phyloP scores from a whole-genome alignment of 2,797 vertebrate species.

The Cygnus olor region DNA sequence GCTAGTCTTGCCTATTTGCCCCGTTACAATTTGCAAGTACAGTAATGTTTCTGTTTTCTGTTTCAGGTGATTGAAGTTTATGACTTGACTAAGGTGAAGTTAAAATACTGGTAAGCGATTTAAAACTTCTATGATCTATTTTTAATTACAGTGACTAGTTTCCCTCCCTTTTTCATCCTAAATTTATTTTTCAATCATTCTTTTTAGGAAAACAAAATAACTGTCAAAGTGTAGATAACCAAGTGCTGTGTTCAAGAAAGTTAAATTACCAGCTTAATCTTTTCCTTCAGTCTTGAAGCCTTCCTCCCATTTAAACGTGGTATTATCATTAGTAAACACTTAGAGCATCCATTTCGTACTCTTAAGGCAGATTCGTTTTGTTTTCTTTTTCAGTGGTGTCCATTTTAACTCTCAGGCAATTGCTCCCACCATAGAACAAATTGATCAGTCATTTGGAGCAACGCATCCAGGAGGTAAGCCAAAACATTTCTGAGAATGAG shows the following conservation, averaged over 20 bases:
- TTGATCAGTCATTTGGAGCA: slow-evolving; percentile 99
- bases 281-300: not conserved
- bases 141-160: not conserved
- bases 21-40: not conserved
- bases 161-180: not conserved
- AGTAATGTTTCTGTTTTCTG: not conserved
- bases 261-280: not conserved
- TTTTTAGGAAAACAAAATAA: not conserved
- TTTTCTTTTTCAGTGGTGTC: slow-evolving; percentile 90
- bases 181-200: not conserved
- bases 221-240: not conserved
- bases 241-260: not conserved
- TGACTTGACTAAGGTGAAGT: slow-evolving; percentile 98
- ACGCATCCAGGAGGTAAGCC: slow-evolving; percentile 97
- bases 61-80: slow-evolving; percentile 98
- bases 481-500: not conserved
- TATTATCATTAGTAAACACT: not conserved
- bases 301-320: not conserved
- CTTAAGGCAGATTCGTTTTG: not conserved
- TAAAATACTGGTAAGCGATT: slow-evolving; percentile 98
- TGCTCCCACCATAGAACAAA: slow-evolving; percentile 98
- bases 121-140: not conserved
- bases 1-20: not conserved
- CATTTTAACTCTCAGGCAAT: slow-evolving; percentile 99
- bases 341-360: not conserved